A percentile compares a stretch with the other conserved stretches of the same genome.
phyloP scores from a whole-genome alignment of 1,140 invertebrate genomes.

The Zophobas atratus region DNA sequence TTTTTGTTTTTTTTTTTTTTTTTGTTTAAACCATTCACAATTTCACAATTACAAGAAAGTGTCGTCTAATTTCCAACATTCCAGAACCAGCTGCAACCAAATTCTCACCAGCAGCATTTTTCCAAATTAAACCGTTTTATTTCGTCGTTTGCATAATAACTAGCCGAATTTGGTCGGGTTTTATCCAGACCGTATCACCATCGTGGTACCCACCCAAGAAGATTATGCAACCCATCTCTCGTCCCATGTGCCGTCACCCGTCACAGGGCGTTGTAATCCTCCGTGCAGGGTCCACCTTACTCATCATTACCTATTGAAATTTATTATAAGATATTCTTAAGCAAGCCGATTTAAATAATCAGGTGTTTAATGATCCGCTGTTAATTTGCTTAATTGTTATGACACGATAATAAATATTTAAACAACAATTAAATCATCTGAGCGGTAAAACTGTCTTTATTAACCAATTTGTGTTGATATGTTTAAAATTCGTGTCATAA shows the following conservation, averaged over 20 bases:
- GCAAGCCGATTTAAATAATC: slow-evolving; percentile 39
- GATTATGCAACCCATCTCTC: slow-evolving; percentile 8
- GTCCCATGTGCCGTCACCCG: neutral
- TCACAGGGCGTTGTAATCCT: neutral
- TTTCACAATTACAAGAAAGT: too few species aligned
- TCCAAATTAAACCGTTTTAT: too few species aligned
- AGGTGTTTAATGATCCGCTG: slow-evolving; percentile 40
- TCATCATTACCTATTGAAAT: slow-evolving; percentile 30
- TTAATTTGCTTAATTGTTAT: slow-evolving; percentile 41
- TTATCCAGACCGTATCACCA: neutral
- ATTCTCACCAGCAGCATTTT: too few species aligned
- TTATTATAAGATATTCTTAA: slow-evolving; percentile 38
- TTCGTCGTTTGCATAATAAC: too few species aligned
- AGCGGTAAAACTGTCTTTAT: slow-evolving; percentile 13
- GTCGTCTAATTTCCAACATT: too few species aligned
- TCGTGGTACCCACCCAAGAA: neutral
- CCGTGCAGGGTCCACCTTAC: neutral
- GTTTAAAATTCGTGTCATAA: slow-evolving; percentile 7
- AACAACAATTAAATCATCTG: slow-evolving; percentile 38
- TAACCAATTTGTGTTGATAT: slow-evolving; percentile 6
- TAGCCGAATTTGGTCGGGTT: neutral
- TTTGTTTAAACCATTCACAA: too few species aligned
- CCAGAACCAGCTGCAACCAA: too few species aligned
- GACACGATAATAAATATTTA: slow-evolving; percentile 41
- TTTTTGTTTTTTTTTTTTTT: too few species aligned